Percentiles rank a stretch among this genome's conserved stretches.
Conservation (phyloP, 2,888 invertebrate species). For the Lydus trimaculatus region DNA sequence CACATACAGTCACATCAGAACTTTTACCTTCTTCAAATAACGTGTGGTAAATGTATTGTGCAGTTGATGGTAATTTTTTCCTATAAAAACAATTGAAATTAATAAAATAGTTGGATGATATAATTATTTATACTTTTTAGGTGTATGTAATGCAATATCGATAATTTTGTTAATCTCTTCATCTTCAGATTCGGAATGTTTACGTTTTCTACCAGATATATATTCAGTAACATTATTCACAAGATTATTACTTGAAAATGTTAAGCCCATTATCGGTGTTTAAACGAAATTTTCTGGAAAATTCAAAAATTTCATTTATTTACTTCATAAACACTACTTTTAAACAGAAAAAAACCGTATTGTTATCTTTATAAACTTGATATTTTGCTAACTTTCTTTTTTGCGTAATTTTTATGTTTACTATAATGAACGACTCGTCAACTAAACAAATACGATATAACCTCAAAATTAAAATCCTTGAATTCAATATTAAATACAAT, state of each 20-base stretch:
- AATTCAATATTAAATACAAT: background rate
- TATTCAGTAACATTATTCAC: constrained; percentile 60
- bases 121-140: constrained; percentile 69
- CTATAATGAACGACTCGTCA: constrained; percentile 27
- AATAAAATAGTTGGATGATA: no score
- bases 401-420: constrained; percentile 21
- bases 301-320: background rate
- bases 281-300: background rate
- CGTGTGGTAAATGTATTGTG: constrained; percentile 80
- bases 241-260: constrained; percentile 57
- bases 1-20: constrained; percentile 76
- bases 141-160: constrained; percentile 67
- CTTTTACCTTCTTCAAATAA: constrained; percentile 78
- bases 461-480: background rate
- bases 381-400: constrained; percentile 19
- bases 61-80: constrained; percentile 74
- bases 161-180: constrained; percentile 64
- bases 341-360: no score
- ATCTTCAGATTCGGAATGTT: constrained; percentile 64
- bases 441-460: background rate
- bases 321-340: no score
- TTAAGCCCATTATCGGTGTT: constrained; percentile 56
- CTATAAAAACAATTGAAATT: constrained; percentile 54
- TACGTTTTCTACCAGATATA: constrained; percentile 64
- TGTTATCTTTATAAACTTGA: background rate